Base-by-base conservation (phyloP, 2,888 invertebrate genomes). In the Encarsia formosa region DNA sequence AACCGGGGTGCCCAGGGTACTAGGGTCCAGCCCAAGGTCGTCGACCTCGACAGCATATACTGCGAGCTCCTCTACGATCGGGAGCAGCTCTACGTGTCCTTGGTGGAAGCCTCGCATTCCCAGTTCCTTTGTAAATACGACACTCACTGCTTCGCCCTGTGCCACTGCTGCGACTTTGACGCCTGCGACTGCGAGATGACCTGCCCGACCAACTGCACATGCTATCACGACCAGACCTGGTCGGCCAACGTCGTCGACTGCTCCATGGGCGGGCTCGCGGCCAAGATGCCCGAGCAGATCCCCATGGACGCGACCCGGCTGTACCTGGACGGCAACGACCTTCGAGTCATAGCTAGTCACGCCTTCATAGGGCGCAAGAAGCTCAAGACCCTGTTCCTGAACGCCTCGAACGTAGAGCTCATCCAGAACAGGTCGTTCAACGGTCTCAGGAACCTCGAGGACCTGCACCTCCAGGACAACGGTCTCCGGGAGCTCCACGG, bases 151-250 rank as follows among this genome's bases (percentile, higher is more conserved):
- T 90, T 90, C 71, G 87, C 90, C 5, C 75, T 88, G 58, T 93
- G 92, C 70, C 88, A 90, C 68, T 93, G 92, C 69, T 93, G 92
- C 74, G 91, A 91, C 72, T 93, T 89, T 70, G 91, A 91, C 67
- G 89, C 89, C 29, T 93, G 92, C 72, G 92, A 93, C 75, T 93
- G 92, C 77, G 88, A 92, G 79, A 91, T 91, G 87, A 89, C 88
- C 44, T 93, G 92, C 67, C 92, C 92, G 20, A 81, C 80, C 49
- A 88, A 88, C 69, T 93, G 92, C 75, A 87, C 87, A 49, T 93
- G 92, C 74, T 92, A 89, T 76, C 88, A 90, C 69, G 91, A 92
- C 74, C 87, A 88, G 69, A 85, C 87, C 20, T 91, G 90, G 88
- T 83, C 85, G 38, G 88, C 88, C 18, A 91, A 91, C 76, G 87